phyloP scores from a whole-genome alignment of 2,113 vertebrate genomes.

The Heterocephalus glaber region DNA sequence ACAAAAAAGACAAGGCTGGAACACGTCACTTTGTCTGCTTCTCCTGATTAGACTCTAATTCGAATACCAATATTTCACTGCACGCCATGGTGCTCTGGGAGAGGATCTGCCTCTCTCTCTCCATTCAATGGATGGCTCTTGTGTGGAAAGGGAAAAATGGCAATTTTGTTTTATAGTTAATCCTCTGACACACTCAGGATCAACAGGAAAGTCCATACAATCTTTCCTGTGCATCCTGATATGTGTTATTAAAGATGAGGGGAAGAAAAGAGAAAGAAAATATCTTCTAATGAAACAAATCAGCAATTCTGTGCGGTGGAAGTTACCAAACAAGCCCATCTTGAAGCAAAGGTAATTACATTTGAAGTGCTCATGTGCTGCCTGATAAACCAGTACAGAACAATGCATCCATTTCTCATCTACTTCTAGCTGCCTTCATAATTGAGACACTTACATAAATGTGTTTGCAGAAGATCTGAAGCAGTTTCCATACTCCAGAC shows the following conservation, averaged over 20 bases:
- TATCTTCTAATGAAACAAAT: constrained; percentile 27
- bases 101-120: constrained; percentile 74
- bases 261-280: not conserved
- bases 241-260: constrained; percentile 78
- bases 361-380: constrained; percentile 68
- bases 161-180: constrained; percentile 78
- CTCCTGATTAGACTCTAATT: constrained; percentile 92
- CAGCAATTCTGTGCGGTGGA: constrained; percentile 26
- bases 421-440: constrained; percentile 60
- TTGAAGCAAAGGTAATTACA: constrained; percentile 59
- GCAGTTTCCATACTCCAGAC: too few relatives aligned
- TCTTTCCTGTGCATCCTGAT: constrained; percentile 75
- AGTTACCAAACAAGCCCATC: constrained; percentile 54
- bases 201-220: constrained; percentile 70
- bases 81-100: constrained; percentile 86
- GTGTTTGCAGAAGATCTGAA: not conserved
- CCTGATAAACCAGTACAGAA: constrained; percentile 65
- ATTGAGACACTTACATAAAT: not conserved
- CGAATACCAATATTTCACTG: constrained; percentile 90
- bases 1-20: constrained; percentile 91
- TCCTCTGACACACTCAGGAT: constrained; percentile 72
- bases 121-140: constrained; percentile 78
- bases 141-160: constrained; percentile 80
- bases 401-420: not conserved
- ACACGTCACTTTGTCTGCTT: constrained; percentile 85